Conservation (phyloP, 2,888 invertebrate genomes). For the Calliphora vomitoria region DNA sequence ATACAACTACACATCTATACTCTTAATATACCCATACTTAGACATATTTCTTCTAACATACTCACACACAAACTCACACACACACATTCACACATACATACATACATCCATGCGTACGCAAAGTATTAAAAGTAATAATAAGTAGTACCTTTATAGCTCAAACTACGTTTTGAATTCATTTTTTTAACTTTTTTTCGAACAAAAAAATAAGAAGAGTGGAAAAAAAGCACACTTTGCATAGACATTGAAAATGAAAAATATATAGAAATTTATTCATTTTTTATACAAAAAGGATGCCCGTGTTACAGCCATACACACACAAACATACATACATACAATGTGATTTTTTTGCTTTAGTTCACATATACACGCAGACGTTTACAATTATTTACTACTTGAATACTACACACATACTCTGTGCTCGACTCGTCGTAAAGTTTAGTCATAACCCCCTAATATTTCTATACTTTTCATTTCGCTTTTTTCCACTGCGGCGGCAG, state of each 20-base stretch:
- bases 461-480: conserved; percentile 63
- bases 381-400: conserved; percentile 73
- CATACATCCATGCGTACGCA: conserved; percentile 70
- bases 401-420: conserved; percentile 67
- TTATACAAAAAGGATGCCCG: conserved; percentile 79
- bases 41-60: conserved; percentile 17
- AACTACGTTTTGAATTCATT: conserved; percentile 71
- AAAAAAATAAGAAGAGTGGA: conserved; percentile 32
- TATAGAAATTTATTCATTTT: conserved; percentile 75
- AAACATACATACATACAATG: conserved; percentile 40
- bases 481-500: conserved; percentile 54
- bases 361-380: conserved; percentile 57
- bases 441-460: conserved; percentile 72
- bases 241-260: conserved; percentile 80
- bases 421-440: conserved; percentile 61
- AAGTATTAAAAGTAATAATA: conserved; percentile 83
- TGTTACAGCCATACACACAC: conserved; percentile 66
- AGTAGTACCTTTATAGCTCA: conserved; percentile 79
- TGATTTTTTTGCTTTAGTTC: not conserved
- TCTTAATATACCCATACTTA: conserved; percentile 25
- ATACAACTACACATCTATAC: conserved; percentile 35
- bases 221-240: conserved; percentile 72
- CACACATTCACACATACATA: not conserved
- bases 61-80: conserved; percentile 12
- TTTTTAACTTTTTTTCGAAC: conserved; percentile 57